Conservation (phyloP, 2,113 vertebrate genomes). For the Coptodon rendalli region DNA sequence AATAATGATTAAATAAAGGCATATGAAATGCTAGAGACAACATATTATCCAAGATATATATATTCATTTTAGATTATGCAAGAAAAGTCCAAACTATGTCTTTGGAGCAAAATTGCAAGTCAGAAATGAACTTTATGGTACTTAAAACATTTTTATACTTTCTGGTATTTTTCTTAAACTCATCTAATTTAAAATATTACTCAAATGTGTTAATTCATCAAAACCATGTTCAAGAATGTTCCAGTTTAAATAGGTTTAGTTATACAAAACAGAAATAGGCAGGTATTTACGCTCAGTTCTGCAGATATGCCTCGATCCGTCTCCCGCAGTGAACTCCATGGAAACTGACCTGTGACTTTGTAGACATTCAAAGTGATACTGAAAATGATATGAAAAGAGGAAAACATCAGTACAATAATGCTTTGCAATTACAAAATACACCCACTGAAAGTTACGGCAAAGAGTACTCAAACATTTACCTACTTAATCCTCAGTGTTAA, state of each 20-base stretch:
- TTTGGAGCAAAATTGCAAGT: not conserved
- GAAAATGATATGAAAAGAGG: slow-evolving; percentile 7
- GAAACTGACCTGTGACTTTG: slow-evolving; percentile 97
- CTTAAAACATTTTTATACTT: not conserved
- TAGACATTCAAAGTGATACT: slow-evolving; percentile 88
- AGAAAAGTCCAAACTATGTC: not conserved
- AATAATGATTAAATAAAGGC: not conserved
- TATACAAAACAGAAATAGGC: not conserved
- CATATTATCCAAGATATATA: not conserved
- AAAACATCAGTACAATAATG: not conserved
- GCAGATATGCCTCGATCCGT: slow-evolving; percentile 88
- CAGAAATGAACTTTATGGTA: not conserved
- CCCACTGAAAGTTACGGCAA: not conserved
- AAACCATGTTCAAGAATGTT: not conserved
- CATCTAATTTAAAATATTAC: not conserved
- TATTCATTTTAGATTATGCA: not conserved
- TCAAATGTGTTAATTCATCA: not conserved
- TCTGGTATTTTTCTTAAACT: not conserved
- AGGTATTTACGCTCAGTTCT: slow-evolving; percentile 80
- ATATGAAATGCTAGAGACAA: not conserved
- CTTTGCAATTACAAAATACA: not conserved
- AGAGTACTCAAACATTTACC: not conserved
- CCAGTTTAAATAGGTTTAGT: not conserved
- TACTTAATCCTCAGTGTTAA: not conserved
- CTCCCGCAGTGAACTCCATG: slow-evolving; percentile 96